Percentiles rank a stretch among this genome's conserved stretches.
These are phyloP conservation scores for Urechis unicinctus DNA, from an alignment of 2,888 invertebrate genomes.

Conservation along the genomic window DNA sequence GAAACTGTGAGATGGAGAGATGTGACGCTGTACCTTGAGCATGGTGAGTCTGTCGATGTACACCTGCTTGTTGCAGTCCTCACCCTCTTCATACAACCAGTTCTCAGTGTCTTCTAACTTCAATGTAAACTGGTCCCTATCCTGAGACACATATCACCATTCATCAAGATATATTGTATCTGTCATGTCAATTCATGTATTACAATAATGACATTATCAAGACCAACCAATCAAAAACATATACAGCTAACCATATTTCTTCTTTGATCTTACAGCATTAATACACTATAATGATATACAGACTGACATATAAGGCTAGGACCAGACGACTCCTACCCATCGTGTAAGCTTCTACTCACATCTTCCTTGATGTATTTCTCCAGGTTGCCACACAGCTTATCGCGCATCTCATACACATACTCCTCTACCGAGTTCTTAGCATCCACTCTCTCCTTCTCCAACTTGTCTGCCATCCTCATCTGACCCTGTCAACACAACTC, in stretches of 20 bases:
- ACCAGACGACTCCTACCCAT: background rate
- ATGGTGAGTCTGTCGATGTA: conserved; percentile 57
- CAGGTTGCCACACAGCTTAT: conserved; percentile 71
- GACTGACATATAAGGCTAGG: background rate
- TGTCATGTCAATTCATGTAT: too few species aligned
- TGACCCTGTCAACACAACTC: conserved; percentile 52
- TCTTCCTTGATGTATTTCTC: conserved; percentile 69
- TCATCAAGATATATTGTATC: background rate
- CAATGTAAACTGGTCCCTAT: conserved; percentile 38
- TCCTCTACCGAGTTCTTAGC: conserved; percentile 96
- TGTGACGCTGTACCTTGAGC: conserved; percentile 51
- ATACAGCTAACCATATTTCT: too few species aligned
- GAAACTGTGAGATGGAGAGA: background rate
- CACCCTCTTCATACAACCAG: conserved; percentile 97
- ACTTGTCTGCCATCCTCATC: conserved; percentile 66
- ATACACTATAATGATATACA: background rate
- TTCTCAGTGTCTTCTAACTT: conserved; percentile 80
- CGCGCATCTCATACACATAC: conserved; percentile 93
- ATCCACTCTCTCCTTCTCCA: conserved; percentile 91
- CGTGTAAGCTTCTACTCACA: conserved; percentile 47
- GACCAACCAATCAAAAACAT: too few species aligned
- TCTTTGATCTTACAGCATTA: too few species aligned
- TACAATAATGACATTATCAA: too few species aligned
- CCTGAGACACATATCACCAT: conserved; percentile 18
- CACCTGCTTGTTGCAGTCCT: conserved; percentile 76